Base-by-base conservation (phyloP, 2,797 vertebrate genomes). In the Trichosurus vulpecula region DNA sequence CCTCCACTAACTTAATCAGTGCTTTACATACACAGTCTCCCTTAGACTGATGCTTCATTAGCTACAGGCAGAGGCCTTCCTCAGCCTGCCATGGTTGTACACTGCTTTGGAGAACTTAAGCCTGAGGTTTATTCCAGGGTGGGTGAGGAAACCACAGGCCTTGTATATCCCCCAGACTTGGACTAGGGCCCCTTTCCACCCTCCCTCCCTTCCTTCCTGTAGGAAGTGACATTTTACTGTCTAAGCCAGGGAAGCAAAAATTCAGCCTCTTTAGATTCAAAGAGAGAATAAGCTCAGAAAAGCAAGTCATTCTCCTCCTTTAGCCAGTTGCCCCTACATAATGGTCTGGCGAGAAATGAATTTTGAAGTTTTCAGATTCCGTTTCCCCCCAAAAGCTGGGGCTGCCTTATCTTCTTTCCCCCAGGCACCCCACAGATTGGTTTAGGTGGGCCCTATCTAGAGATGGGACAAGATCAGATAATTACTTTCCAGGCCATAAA, bases 141-240 rank as follows among this genome's bases (percentile, higher is more conserved):
- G 74, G 74, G 74, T 51, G 41, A 51, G 41, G 74, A 51, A 16
- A 14, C 61, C 19, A 5, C 93, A 95, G 90, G 55, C 89, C 51
- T 87, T 93, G 54, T 93, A 52, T 52, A 56, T 66, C 22, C 47
- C 25, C 51, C 52, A 25, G 90, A 52, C 57, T 55, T 93, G 92
- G 90, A 52, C 74, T 6, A 66, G 31, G 87, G 53, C 91, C 47
- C 95, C 93, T 96, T 96, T 87, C 97, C 95, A 96, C 87, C 97
- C 96, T 94, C 93, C 94, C 95, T 94, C 90, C 92, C 54, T 51
- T 66, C 81, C 93, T 94, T 95, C 96, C 97, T 97, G 94, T 61
- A 9, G 90, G 81, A 96, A 19, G 57, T 87, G 41, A 87, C 74
- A 87, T 87, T 87, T 51, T 87, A 51, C 41, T 51, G 6, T 91